Base-by-base conservation (phyloP, 2,113 vertebrate species). In the Lasiurus cinereus region DNA sequence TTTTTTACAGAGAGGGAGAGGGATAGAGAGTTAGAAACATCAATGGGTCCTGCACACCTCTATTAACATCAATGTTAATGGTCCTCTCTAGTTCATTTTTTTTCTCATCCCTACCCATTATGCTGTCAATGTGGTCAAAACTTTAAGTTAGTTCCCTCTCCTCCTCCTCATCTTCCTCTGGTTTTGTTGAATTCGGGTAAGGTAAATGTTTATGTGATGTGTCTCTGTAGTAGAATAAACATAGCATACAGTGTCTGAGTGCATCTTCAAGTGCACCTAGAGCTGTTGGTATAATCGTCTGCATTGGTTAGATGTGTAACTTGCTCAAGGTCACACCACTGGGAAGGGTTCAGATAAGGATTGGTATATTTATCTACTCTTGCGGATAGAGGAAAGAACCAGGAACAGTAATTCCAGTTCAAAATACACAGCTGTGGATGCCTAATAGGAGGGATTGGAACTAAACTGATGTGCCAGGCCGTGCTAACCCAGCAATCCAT, bases 61-160 rank as follows among this genome's bases (percentile, higher is more conserved):
- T 39, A 39, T 39, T 39, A 39, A 39, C 39, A 39, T 39, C 39
- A 39, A 39, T 39, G 39, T 39, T 39, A 69, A 85, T 14, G 9
- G 7, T 1, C 2, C 8, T 46, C 39, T 95, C 29, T 6, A 39
- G 87, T 83, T 64, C 1, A 31, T 33, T 90, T 92, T 94, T 94
- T 6, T 13, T 4, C 31, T 48, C 1, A 39, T 16, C 21, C 8
- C 6, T 48, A 56, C 48, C 87, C 86, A 94, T 87, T 8, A 74
- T 39, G 5, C 33, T 56, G 27, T 52, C 46, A 27, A 27, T 14
- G 7, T 8, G 50, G 39, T n/a, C 19, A 31, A 33, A 74, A 24
- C 27, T 91, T 93, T 50, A 56, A n/a, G 27, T 73, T 39, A 7
- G 50, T 92, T 78, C 24, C 76, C 29, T 73, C 56, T 16, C 24